These are phyloP conservation scores for Centropyge bicolor DNA, from an alignment of 2,797 vertebrate species.

Conservation along the genomic window DNA sequence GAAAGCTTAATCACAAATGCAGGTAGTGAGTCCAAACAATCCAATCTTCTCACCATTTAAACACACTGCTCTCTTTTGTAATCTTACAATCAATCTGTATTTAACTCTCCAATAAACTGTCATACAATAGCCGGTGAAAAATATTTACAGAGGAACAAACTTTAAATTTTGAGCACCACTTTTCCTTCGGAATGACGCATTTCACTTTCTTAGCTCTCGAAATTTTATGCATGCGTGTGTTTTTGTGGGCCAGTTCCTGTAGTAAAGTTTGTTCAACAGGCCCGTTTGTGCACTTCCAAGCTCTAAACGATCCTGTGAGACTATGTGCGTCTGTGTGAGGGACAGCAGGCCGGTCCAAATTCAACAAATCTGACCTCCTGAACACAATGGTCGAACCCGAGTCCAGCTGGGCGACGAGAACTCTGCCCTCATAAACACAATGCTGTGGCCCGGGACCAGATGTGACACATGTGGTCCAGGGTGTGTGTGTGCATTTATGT, in stretches of 20 bases:
- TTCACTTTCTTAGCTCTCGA: slow-evolving; percentile 27
- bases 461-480: slow-evolving; percentile 39
- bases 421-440: slow-evolving; percentile 73
- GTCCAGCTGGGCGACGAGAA: slow-evolving; percentile 63
- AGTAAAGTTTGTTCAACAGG: slow-evolving; percentile 43
- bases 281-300: slow-evolving; percentile 37
- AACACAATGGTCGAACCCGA: slow-evolving; percentile 75
- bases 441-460: slow-evolving; percentile 67
- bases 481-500: slow-evolving; percentile 15
- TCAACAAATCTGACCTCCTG: slow-evolving; percentile 79
- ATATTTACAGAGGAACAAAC: slow-evolving; percentile 76
- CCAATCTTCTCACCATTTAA: slow-evolving; percentile 72
- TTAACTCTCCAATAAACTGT: slow-evolving; percentile 63
- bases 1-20: slow-evolving; percentile 74
- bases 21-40: slow-evolving; percentile 78
- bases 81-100: slow-evolving; percentile 66
- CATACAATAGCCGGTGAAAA: slow-evolving; percentile 76
- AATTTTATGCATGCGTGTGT: slow-evolving; percentile 29
- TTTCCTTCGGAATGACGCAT: slow-evolving; percentile 41
- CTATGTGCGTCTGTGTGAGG: slow-evolving; percentile 49
- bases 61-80: slow-evolving; percentile 54
- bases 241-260: slow-evolving; percentile 58
- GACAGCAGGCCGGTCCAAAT: slow-evolving; percentile 70
- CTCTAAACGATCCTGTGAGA: slow-evolving; percentile 47
- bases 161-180: slow-evolving; percentile 36